Evolutionary conservation across 2,113 vertebrate species (phyloP), one percentile per base, ranked within the genome.

Genomic region (Mus spicilegus): DNA sequence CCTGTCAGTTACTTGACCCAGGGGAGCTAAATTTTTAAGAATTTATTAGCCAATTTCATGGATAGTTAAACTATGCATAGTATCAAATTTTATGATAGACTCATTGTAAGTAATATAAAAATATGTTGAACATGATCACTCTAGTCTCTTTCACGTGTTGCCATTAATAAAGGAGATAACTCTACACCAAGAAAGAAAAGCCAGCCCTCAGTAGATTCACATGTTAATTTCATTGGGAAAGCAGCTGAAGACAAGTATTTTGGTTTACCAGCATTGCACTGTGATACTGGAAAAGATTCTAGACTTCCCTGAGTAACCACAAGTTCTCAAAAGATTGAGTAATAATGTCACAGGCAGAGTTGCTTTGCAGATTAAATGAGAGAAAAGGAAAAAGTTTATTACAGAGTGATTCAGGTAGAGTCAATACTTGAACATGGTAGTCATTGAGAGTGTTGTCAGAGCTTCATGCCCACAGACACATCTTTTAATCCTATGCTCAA

Each of bases 41-140:
- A 94, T 91, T 90, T 95, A 94, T 87, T 54, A 82, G 70, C 14
- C 7, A 56, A 94, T 92, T 76, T 86, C 28, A 93, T 28, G 91
- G 39, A 80, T 42, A 93, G 73, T 93, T 91, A 90, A 95, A 46
- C 94, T 85, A 94, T 89, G 89, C 80, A 72, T 3, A 88, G 10
- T 77, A 7, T 86, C 65, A 88, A 72, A 90, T 81, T 94, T 91
- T 87, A 70, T 51, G n/a, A 14, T 81, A 65, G 73, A n/a, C 13
- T 92, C 54, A 69, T 54, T 73, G 3, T 81, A 96, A 87, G 30
- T 95, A 49, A 90, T 91, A 76, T 70, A 69, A 28, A 54, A 76
- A 13, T 36, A 92, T 77, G 51, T 22, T 49, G 28, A 94, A 91
- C 63, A 89, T 80, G 20, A 93, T 49, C 65, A 72, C 46, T 72